Base-by-base conservation (phyloP, 1,140 invertebrate species). In the Plutomurus gul region DNA sequence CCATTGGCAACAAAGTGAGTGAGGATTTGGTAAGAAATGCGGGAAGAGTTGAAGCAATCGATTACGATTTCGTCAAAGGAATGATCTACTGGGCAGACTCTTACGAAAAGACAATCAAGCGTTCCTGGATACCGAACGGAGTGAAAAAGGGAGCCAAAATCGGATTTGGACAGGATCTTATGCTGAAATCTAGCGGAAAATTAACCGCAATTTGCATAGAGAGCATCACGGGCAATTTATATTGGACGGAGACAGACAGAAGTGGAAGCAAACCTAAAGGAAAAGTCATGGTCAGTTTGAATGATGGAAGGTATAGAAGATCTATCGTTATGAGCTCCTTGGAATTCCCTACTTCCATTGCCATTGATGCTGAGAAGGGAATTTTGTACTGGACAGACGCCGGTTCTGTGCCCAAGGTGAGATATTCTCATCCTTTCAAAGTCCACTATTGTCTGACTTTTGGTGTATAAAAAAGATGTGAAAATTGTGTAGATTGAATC, bases 221-320 rank as follows among this genome's bases (percentile, higher is more conserved):
- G 86, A 98, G 96, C 93, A 89, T 97, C 16, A 93, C 92, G 6
- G 93, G 93, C 70, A 98, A 98, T 87, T 87, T 98, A 0, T 99
- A 97, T 85, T 98, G 96, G 96, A 94, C 94, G 0, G 96, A 98
- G 86, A 90, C 92, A 0, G 94, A 96, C 84, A 22, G 91, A 20
- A 91, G 91, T 0, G 92, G 92, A 0, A 89, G 91, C 0, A 86
- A 86, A 56, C 84, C 85, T 3, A 84, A 86, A 46, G 87, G 95
- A 13, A 88, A 92, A 75, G 91, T 98, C 2, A 92, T 96, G 89
- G 95, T 97, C 0, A 91, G 95, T 1, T 92, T 93, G 85, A 91
- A 92, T 1, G 96, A 98, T 85, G 96, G 96, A 7, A 88, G 96
- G 51, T 99, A 99, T 85, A 88, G 93, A 78, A 88, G 93, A 80